Percentiles rank a stretch among this genome's conserved stretches.
Conservation (phyloP, 2,797 vertebrate species). For the Smutsia gigantea region DNA sequence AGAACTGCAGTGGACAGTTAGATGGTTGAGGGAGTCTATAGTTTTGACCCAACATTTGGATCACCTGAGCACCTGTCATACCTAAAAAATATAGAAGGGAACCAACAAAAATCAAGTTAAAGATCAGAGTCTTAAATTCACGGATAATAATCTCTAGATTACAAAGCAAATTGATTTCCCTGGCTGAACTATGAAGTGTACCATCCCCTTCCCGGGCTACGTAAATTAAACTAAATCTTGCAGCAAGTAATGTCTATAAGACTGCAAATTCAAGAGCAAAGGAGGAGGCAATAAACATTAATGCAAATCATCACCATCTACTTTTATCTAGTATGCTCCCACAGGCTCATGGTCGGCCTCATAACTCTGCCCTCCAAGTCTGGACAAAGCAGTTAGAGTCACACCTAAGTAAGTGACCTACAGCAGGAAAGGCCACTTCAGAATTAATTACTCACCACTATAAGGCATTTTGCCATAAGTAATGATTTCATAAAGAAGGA, state of each 20-base stretch:
- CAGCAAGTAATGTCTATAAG: constrained; percentile 37
- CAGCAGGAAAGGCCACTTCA: constrained; percentile 57
- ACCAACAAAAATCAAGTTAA: background rate
- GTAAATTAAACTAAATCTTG: constrained; percentile 55
- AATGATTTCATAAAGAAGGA: constrained; percentile 96
- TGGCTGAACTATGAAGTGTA: background rate
- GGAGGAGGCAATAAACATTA: constrained; percentile 73
- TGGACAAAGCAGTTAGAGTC: constrained; percentile 61
- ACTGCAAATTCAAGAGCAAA: constrained; percentile 53
- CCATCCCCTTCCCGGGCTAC: background rate
- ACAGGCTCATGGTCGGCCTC: constrained; percentile 13
- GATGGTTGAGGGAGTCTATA: constrained; percentile 91
- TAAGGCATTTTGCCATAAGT: constrained; percentile 97
- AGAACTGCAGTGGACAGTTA: constrained; percentile 88
- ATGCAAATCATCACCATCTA: constrained; percentile 72
- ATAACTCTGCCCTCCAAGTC: constrained; percentile 64
- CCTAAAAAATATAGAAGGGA: constrained; percentile 83
- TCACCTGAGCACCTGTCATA: constrained; percentile 90
- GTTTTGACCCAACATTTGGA: constrained; percentile 88
- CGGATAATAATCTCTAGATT: background rate
- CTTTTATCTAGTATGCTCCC: constrained; percentile 68
- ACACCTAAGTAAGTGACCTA: constrained; percentile 66
- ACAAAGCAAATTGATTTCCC: background rate
- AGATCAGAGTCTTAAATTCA: background rate
- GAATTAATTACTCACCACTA: constrained; percentile 87